A percentile compares a stretch with the other conserved stretches of the same genome.
phyloP scores from a whole-genome alignment of 2,888 invertebrate species.

The Dasysyrphus albostriatus region DNA sequence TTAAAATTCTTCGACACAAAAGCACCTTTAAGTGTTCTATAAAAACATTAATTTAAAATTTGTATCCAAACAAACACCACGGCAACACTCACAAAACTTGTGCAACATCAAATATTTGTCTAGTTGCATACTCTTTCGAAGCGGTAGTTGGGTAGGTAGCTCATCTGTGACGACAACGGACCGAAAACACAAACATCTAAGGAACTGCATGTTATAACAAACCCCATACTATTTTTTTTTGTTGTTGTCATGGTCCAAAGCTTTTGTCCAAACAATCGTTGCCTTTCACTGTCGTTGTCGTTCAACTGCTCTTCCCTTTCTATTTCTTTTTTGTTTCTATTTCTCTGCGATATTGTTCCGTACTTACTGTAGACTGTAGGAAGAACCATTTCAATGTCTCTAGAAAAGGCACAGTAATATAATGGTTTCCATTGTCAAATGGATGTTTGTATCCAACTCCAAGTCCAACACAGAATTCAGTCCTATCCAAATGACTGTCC shows the following conservation, averaged over 20 bases:
- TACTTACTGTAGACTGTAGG: slow-evolving; percentile 14
- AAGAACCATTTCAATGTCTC: slow-evolving; percentile 10
- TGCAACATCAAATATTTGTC: not conserved
- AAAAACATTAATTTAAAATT: too few relatives aligned
- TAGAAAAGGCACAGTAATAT: slow-evolving; percentile 48
- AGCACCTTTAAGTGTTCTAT: too few relatives aligned
- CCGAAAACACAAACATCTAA: slow-evolving; percentile 34
- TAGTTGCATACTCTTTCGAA: not conserved
- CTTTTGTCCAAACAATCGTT: slow-evolving; percentile 58
- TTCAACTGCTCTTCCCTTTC: slow-evolving; percentile 30
- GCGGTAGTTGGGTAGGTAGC: slow-evolving; percentile 4
- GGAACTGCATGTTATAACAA: slow-evolving; percentile 43
- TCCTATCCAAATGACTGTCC: slow-evolving; percentile 3
- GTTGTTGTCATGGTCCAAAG: slow-evolving; percentile 26
- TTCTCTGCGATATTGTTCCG: not conserved
- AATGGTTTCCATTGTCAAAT: slow-evolving; percentile 59
- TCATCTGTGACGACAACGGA: slow-evolving; percentile 49
- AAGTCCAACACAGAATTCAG: not conserved
- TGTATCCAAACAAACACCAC: not conserved
- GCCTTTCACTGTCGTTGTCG: slow-evolving; percentile 50
- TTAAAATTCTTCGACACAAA: too few relatives aligned
- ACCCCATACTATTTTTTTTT: slow-evolving; percentile 10
- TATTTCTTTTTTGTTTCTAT: not conserved
- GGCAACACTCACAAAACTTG: not conserved
- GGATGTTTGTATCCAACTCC: slow-evolving; percentile 45